phyloP scores from a whole-genome alignment of 2,888 invertebrate species.

The Sisyra nigra region DNA sequence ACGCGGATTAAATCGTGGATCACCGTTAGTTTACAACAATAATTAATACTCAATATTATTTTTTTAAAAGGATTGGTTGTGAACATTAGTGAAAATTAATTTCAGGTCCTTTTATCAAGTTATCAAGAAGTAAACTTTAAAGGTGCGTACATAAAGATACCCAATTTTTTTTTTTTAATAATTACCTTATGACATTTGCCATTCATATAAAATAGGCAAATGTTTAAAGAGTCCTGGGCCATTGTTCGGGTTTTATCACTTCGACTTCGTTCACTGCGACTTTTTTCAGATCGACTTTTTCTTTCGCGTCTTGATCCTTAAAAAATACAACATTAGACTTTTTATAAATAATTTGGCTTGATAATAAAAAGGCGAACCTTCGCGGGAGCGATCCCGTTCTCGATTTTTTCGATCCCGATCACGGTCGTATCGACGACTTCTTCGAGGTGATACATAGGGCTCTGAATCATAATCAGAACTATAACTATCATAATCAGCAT shows the following conservation, averaged over 20 bases:
- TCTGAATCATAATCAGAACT: conserved; percentile 37
- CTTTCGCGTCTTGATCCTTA: conserved; percentile 11
- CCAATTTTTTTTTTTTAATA: no score
- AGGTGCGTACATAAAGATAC: no score
- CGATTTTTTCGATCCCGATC: conserved; percentile 7
- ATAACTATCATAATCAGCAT: conserved; percentile 31
- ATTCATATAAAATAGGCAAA: conserved; percentile 75
- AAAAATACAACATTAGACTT: conserved; percentile 1
- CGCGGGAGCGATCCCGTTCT: conserved; percentile 2
- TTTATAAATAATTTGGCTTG: no score
- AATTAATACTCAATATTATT: no score
- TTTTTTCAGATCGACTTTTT: conserved; percentile 17
- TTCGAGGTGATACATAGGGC: conserved; percentile 11
- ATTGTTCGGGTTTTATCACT: conserved; percentile 32
- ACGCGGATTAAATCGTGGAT: no score
- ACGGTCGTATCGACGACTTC: conserved; percentile 12
- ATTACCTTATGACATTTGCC: conserved; percentile 65
- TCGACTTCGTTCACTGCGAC: conserved; percentile 26
- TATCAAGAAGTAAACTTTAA: no score
- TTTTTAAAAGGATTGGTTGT: no score
- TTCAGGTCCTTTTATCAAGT: no score
- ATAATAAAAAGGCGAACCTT: background rate
- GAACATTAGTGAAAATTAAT: no score
- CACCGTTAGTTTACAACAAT: no score
- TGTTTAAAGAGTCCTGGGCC: conserved; percentile 48